A percentile compares a stretch with the other conserved stretches of the same genome.
Conservation (phyloP, 1,140 invertebrate species). For the Trichogramma pretiosum region DNA sequence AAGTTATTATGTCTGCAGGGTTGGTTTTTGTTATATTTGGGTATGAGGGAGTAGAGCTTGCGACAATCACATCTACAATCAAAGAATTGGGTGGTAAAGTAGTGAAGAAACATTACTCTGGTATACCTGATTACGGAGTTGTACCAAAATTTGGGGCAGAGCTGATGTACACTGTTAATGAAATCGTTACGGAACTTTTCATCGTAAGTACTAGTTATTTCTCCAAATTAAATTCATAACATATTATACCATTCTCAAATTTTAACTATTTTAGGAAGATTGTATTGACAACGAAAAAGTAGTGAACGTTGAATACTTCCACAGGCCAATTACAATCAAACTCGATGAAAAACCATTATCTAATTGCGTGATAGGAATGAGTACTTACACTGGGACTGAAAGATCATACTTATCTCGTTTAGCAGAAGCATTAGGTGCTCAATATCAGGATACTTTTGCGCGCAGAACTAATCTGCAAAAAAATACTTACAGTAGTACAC, state of each 20-base stretch:
- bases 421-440: conserved; percentile 61
- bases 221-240: no score
- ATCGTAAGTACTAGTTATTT: conserved; percentile 36
- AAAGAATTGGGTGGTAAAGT: conserved; percentile 43
- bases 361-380: conserved; percentile 67
- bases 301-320: conserved; percentile 54
- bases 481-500: conserved; percentile 48
- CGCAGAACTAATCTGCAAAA: conserved; percentile 45
- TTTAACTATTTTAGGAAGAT: conserved; percentile 41
- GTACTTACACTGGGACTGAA: conserved; percentile 63
- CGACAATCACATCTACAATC: conserved; percentile 36
- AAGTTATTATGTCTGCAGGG: conserved; percentile 23
- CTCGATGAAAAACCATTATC: conserved; percentile 49
- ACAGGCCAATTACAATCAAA: conserved; percentile 48
- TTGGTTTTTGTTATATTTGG: conserved; percentile 41
- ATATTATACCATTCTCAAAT: conserved; percentile 13
- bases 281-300: conserved; percentile 54
- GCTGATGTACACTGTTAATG: conserved; percentile 38
- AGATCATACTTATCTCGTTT: conserved; percentile 61
- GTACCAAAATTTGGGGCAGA: conserved; percentile 40
- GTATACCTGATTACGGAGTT: conserved; percentile 51
- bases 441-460: conserved; percentile 55
- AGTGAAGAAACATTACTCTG: conserved; percentile 37
- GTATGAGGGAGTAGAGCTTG: conserved; percentile 38
- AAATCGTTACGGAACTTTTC: conserved; percentile 52